These are phyloP conservation scores for Horisme vitalbata DNA, from an alignment of 2,888 invertebrate species.

Conservation along the genomic window DNA sequence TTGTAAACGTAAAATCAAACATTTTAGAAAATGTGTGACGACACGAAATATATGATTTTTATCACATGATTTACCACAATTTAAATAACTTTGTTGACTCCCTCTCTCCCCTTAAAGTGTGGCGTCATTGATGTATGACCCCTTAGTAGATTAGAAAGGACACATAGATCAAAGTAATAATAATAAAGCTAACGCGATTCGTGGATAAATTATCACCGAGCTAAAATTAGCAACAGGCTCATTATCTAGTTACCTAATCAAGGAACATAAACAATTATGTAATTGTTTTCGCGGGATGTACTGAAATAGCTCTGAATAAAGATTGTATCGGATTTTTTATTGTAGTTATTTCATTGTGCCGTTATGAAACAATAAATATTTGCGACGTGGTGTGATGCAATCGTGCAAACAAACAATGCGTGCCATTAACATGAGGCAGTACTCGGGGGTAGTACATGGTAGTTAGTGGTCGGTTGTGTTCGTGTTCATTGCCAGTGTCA, in stretches of 20 bases:
- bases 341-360: slow-evolving; percentile 26
- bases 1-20: too few species aligned
- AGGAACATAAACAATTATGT: slow-evolving; percentile 22
- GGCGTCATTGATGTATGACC: too few species aligned
- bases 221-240: slow-evolving; percentile 22
- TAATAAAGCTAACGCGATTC: not conserved
- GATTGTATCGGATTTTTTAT: slow-evolving; percentile 22
- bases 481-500: slow-evolving; percentile 52
- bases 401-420: slow-evolving; percentile 24
- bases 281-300: slow-evolving; percentile 42
- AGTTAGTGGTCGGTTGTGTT: slow-evolving; percentile 22
- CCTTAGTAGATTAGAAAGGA: too few species aligned
- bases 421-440: slow-evolving; percentile 26
- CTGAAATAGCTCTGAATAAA: slow-evolving; percentile 33
- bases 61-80: too few species aligned
- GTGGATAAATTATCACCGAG: not conserved
- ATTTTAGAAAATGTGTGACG: too few species aligned
- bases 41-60: too few species aligned
- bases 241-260: slow-evolving; percentile 9
- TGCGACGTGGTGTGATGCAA: slow-evolving; percentile 29
- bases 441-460: slow-evolving; percentile 15
- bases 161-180: not conserved
- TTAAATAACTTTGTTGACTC: too few species aligned
- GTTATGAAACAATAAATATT: slow-evolving; percentile 32
- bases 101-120: too few species aligned